These are phyloP conservation scores for pig (Sus scrofa) DNA, from an alignment of 2,113 vertebrate species.

Conservation along the genomic window T2T-Sscrofa CM000812.6:170075501-170076000, in stretches of 20 bases:
- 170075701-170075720: neutral
- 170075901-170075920: neutral
- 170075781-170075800: constrained; percentile 93
- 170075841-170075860: neutral
- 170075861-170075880: neutral
- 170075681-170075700: neutral
- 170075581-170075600: neutral
- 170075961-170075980: neutral
- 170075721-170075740: neutral
- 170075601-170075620: neutral
- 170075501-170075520: neutral
- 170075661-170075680: neutral
- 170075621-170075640: neutral
- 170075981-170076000: neutral
- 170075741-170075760: neutral
- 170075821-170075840: constrained; percentile 85
- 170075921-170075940: neutral
- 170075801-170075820: constrained; percentile 90
- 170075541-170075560: neutral
- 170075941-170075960: neutral
- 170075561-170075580: accelerated
- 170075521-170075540: neutral
- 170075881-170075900: neutral
- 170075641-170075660: neutral
- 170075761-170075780: constrained; percentile 91